Percentiles rank a stretch among this genome's conserved stretches.
These are phyloP conservation scores for Crepidodera aurea DNA, from an alignment of 2,888 invertebrate genomes.

Conservation along the genomic window DNA sequence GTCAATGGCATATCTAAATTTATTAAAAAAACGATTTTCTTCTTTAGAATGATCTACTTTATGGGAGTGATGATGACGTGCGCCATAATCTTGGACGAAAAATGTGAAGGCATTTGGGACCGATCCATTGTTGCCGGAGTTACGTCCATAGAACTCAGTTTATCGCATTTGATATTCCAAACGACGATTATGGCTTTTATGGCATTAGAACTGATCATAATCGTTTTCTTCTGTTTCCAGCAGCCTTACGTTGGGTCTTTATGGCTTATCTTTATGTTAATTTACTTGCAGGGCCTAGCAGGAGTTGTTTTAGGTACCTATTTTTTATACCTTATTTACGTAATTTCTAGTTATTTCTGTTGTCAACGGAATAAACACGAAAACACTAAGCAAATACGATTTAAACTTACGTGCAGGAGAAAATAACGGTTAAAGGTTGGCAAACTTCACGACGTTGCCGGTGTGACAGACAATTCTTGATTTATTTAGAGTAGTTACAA, in stretches of 20 bases:
- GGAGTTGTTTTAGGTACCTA: conserved; percentile 82
- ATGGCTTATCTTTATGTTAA: conserved; percentile 67
- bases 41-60: conserved; percentile 86
- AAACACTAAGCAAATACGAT: no score
- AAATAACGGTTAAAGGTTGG: no score
- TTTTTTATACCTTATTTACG: no score
- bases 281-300: conserved; percentile 77
- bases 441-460: no score
- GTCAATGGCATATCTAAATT: no score
- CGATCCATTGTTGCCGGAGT: conserved; percentile 88
- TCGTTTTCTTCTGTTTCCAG: conserved; percentile 70
- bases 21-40: no score
- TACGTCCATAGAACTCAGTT: conserved; percentile 78
- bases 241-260: conserved; percentile 71
- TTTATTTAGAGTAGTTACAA: no score
- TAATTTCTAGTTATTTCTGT: no score
- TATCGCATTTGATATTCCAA: conserved; percentile 84
- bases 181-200: conserved; percentile 72
- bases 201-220: conserved; percentile 67
- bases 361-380: no score
- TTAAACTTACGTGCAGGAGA: no score
- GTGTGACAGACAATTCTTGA: no score
- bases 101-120: conserved; percentile 85
- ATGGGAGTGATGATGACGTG: conserved; percentile 85
- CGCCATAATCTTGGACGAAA: conserved; percentile 79